Evolutionary conservation across 2,888 invertebrate genomes (phyloP), one percentile per base, ranked within the genome.

Genomic region (Clunio marinus): DNA sequence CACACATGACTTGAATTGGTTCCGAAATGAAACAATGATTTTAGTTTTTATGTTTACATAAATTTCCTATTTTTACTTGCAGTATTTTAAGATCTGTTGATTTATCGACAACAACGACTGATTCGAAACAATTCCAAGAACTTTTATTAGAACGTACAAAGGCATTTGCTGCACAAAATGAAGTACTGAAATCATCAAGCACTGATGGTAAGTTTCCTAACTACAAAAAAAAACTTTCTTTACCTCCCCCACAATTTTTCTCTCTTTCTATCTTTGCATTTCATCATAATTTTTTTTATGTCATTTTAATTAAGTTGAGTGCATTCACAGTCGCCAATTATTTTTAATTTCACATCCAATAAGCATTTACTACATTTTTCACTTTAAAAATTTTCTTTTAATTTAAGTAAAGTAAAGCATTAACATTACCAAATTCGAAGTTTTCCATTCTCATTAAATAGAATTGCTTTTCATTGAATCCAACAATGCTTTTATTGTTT

Each of bases 81-180:
- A 88, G 89, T 79, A 86, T 89, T 76, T 82, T 91, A 75, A 86
- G 89, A 76, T 88, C 92, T 63, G 84, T 91, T 74, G 93, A 93
- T 77, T 84, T 88, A 73, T 83, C 85, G 72, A 80, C 81, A 70
- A 81, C 81, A 46, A 80, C 74, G 74, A 77, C 76, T 69, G 79
- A 79, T 72, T 79, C 79, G 70, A 87, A 87, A 76, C 83, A 86
- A 71, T 81, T 91, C 73, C 91, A 92, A 77, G 83, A 87, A 73
- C 79, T 89, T 72, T 81, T 91, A 63, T 80, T 91, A 77, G 91
- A 92, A 78, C 86, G 90, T 75, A 86, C 88, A 74, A 88, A 89
- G 76, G 83, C 84, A 37, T 77, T 88, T 70, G 77, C 78, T 78
- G 75, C 81, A 79, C 66, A 51, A 51, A 71, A 76, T 20, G 84